phyloP scores from a whole-genome alignment of 2,888 invertebrate genomes.

The Drosophila peninsularis region DNA sequence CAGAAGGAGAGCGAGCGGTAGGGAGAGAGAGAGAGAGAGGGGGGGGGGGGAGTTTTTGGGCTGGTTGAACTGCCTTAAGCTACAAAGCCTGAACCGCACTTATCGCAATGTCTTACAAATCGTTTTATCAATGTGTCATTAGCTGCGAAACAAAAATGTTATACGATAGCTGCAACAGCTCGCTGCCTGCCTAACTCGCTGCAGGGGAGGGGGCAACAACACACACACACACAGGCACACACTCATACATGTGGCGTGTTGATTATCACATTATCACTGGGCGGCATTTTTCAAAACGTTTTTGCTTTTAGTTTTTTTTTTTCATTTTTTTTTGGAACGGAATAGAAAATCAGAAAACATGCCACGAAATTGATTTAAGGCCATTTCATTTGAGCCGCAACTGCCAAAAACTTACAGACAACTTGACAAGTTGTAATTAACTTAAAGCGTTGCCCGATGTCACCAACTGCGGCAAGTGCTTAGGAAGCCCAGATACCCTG shows the following conservation, averaged over 20 bases:
- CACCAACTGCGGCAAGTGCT: constrained; percentile 16
- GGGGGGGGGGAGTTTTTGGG: constrained; percentile 15
- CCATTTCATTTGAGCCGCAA: constrained; percentile 65
- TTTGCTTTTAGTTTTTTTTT: constrained; percentile 3
- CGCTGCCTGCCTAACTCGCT: constrained; percentile 11
- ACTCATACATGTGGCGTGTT: constrained; percentile 38
- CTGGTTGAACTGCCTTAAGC: constrained; percentile 60
- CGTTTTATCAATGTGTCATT: constrained; percentile 80
- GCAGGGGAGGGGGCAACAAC: constrained; percentile 4
- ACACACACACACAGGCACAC: constrained; percentile 20
- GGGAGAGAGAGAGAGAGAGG: neutral
- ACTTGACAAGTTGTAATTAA: constrained; percentile 79
- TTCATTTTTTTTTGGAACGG: neutral
- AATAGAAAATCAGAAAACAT: constrained; percentile 51
- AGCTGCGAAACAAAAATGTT: constrained; percentile 71
- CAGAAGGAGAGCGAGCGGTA: neutral
- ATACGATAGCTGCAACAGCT: constrained; percentile 63
- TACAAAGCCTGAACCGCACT: constrained; percentile 77
- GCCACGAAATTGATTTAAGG: constrained; percentile 69
- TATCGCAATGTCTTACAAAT: constrained; percentile 80
- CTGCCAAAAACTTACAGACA: constrained; percentile 59
- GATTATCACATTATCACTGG: constrained; percentile 60
- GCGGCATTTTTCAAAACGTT: constrained; percentile 68
- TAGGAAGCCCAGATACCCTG: constrained; percentile 13
- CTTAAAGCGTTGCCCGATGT: constrained; percentile 74